Evolutionary conservation across 1,140 invertebrate species (phyloP).

Genomic region (Laupala kohalensis): DNA sequence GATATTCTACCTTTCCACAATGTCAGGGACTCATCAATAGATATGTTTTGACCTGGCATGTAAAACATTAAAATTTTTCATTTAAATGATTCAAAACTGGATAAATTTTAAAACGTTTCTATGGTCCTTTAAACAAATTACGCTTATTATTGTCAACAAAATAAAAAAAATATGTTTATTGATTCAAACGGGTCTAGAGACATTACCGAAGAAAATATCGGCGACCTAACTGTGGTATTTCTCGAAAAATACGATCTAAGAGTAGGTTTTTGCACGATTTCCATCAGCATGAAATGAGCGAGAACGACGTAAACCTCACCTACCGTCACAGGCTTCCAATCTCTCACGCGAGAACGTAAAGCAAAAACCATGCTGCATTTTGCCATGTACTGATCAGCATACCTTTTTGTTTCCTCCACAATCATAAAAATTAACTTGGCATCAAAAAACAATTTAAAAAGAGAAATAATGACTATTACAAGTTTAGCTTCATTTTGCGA

Average conservation of each 20-base stretch:
- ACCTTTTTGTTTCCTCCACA: no score
- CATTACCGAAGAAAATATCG: background rate
- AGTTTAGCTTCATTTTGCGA: no score
- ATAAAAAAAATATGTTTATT: constrained; percentile 1
- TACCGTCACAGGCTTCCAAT: constrained; percentile 1
- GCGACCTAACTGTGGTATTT: background rate
- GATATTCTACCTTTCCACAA: constrained; percentile 10
- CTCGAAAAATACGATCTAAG: background rate
- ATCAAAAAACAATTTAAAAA: no score
- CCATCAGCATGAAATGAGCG: background rate
- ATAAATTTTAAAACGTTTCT: constrained; percentile 6
- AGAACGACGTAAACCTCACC: constrained; percentile 7
- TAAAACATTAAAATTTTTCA: constrained; percentile 9
- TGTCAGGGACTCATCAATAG: constrained; percentile 11
- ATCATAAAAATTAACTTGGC: no score
- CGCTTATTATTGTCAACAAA: background rate
- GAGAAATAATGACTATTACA: no score
- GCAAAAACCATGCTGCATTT: background rate
- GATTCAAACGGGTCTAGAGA: background rate
- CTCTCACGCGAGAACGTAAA: background rate
- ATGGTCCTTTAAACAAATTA: background rate
- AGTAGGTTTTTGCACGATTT: constrained; percentile 5
- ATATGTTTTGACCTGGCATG: constrained; percentile 7
- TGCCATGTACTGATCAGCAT: no score
- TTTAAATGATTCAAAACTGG: constrained; percentile 1